Conservation (phyloP, 1,140 invertebrate species). For the Micrasema minimum region DNA sequence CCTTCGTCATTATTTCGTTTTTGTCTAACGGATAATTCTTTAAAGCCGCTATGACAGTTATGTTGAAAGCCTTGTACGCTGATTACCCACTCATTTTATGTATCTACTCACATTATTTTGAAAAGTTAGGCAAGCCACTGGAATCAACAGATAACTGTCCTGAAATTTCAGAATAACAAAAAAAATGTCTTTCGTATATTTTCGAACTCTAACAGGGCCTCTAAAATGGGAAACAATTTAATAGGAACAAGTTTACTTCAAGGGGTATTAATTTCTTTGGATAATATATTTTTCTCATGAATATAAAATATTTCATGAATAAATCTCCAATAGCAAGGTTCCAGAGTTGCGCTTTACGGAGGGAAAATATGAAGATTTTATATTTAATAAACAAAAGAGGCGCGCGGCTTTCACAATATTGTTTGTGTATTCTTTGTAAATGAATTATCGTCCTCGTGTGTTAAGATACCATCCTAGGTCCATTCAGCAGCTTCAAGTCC, state of each 20-base stretch:
- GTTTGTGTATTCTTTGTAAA: conserved; percentile 46
- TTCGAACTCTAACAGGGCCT: too few species aligned
- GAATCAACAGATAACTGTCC: too few species aligned
- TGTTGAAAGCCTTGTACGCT: too few species aligned
- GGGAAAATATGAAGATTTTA: conserved; percentile 33
- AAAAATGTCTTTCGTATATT: too few species aligned
- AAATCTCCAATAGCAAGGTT: conserved; percentile 29
- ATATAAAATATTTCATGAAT: conserved; percentile 38
- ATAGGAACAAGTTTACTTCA: conserved; percentile 30
- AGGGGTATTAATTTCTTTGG: conserved; percentile 29
- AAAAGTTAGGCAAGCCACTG: too few species aligned
- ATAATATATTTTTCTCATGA: conserved; percentile 40
- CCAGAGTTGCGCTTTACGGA: conserved; percentile 9
- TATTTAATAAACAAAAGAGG: conserved; percentile 36
- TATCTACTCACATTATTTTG: too few species aligned
- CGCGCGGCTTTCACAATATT: conserved; percentile 38
- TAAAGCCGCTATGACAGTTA: too few species aligned
- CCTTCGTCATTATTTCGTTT: too few species aligned
- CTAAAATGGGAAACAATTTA: too few species aligned
- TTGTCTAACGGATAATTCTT: too few species aligned
- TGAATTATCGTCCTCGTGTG: conserved; percentile 51
- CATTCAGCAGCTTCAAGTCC: conserved; percentile 50
- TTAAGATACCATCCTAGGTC: conserved; percentile 43
- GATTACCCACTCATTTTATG: too few species aligned
- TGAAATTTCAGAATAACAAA: too few species aligned